Percentiles rank a stretch among this genome's conserved stretches.
These are phyloP conservation scores for Centropus bengalensis DNA, from an alignment of 2,113 vertebrate genomes.

Conservation along the genomic window DNA sequence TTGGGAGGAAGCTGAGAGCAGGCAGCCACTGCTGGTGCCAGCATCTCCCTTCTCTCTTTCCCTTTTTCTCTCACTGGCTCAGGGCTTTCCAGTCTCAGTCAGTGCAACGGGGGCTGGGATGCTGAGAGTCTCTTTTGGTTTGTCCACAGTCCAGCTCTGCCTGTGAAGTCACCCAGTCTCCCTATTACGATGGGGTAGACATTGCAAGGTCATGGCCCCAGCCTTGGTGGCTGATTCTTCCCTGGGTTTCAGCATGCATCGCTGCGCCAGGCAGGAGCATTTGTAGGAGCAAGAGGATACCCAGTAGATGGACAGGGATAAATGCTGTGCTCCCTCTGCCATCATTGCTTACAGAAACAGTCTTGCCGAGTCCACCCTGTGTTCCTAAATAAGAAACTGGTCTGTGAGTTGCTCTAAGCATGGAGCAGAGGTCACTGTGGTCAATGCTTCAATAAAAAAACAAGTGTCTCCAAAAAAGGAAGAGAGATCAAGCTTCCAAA, in stretches of 20 bases:
- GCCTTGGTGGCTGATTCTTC: background rate
- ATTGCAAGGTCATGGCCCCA: background rate
- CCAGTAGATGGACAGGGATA: background rate
- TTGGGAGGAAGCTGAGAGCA: constrained; percentile 72
- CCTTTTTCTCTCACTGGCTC: background rate
- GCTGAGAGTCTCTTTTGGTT: background rate
- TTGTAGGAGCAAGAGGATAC: background rate
- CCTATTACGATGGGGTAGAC: background rate
- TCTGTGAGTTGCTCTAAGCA: background rate
- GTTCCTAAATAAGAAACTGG: background rate
- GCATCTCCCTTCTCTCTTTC: background rate
- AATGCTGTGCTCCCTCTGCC: background rate
- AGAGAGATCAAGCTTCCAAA: background rate
- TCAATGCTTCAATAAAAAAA: background rate
- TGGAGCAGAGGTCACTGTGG: background rate
- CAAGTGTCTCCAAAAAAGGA: background rate
- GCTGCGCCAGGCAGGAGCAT: rapidly evolving
- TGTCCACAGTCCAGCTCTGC: background rate
- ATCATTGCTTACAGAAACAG: background rate
- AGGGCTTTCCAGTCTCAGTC: background rate
- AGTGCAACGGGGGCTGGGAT: background rate
- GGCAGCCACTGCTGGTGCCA: constrained; percentile 42
- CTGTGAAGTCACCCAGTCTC: background rate
- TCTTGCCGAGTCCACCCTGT: background rate
- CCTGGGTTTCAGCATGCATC: background rate